phyloP scores from a whole-genome alignment of 2,113 vertebrate species.

The Chelonoidis abingdonii region DNA sequence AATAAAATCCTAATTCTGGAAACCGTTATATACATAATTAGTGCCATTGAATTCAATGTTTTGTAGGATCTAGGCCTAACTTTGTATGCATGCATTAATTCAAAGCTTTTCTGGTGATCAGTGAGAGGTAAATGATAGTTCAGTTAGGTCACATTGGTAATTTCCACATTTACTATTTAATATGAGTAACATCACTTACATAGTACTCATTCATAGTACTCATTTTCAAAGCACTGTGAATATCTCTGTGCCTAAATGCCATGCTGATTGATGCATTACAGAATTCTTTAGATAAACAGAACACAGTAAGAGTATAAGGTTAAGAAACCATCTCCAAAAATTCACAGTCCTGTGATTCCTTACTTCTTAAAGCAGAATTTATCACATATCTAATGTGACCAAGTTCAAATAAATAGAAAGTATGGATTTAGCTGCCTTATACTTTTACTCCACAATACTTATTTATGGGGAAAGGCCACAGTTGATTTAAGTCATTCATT shows the following conservation, averaged over 20 bases:
- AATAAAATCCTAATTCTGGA: neutral
- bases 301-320: neutral
- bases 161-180: constrained; percentile 5
- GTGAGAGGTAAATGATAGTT: neutral
- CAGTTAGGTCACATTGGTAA: neutral
- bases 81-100: neutral
- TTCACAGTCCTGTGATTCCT: neutral
- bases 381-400: neutral
- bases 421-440: neutral
- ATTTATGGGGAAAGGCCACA: neutral
- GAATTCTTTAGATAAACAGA: neutral
- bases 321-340: neutral
- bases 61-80: neutral
- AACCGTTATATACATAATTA: neutral
- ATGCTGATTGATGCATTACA: neutral
- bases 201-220: neutral
- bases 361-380: neutral
- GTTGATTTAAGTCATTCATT: neutral
- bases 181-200: neutral
- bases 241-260: neutral
- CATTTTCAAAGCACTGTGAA: neutral
- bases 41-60: neutral
- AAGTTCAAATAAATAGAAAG: neutral
- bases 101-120: neutral
- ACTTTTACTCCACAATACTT: neutral